Evolutionary conservation across 2,113 vertebrate genomes (phyloP), one percentile per base, ranked within the genome.

Genomic region (Cairina moschata): DNA sequence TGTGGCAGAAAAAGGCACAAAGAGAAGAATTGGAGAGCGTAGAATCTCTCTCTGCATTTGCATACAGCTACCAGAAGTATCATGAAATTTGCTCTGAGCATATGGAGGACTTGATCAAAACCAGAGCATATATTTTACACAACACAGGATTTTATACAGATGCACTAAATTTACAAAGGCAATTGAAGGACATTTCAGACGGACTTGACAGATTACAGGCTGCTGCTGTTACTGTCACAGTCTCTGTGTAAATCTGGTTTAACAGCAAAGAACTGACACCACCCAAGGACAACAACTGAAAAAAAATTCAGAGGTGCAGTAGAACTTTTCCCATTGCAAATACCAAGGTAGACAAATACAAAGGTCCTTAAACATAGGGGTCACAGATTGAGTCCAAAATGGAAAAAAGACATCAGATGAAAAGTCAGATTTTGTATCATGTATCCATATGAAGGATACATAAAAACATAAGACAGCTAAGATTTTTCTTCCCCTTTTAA

Each of bases 201-300:
- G 91, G 88, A 79, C 76, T 86, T 92, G 95, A 97, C 92, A 87
- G 92, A 96, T 96, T 95, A 92, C 74, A 91, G 74, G 59, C 78
- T 93, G 74, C 71, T 93, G 81, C 63, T 93, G 74, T 84, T 93
- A 96, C 93, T 95, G 93, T 96, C 92, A 90, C 90, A 89, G 73
- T 91, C 77, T 86, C 92, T 63, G 67, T 52, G 74, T 89, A 96
- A 96, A 95, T 96, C 92, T 92, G 81, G 50, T 87, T 95, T 92
- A 94, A 89, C 86, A 95, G 72, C 73, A 84, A 89, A 92, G 90
- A 94, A 84, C 77, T 93, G 95, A 83, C 93, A 93, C 34, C 32
- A 71, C 36, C 83, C 86, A 95, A 96, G 91, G 95, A 94, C 91
- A 91, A 92, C 93, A 93, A 89, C 8, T 46, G 54, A 77, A 83